Conservation (phyloP, 2,888 invertebrate genomes). For the Caenorhabditis macrosperma region DNA sequence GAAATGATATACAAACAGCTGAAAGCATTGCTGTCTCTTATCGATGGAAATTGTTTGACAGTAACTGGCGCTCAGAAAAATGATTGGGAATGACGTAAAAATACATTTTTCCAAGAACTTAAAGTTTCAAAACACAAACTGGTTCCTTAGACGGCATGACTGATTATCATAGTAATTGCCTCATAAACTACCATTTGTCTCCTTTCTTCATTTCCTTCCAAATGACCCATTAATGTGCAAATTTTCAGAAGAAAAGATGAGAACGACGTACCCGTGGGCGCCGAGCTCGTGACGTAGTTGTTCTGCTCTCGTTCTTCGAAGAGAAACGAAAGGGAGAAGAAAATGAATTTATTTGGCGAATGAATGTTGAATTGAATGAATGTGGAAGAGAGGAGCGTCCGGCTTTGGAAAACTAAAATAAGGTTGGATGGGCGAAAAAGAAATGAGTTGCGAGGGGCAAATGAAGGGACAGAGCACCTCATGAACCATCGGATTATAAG, state of each 20-base stretch:
- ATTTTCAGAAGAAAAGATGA: background rate
- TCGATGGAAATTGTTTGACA: too few relatives aligned
- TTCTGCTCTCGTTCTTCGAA: slow-evolving; percentile 10
- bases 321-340: slow-evolving; percentile 1
- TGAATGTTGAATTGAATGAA: slow-evolving; percentile 36
- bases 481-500: background rate
- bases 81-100: too few relatives aligned
- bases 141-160: too few relatives aligned
- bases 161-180: too few relatives aligned
- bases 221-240: background rate
- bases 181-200: too few relatives aligned
- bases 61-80: too few relatives aligned
- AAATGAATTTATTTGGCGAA: slow-evolving; percentile 42
- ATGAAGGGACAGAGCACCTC: background rate
- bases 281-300: slow-evolving; percentile 20
- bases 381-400: background rate
- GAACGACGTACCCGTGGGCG: too few relatives aligned
- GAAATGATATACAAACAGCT: too few relatives aligned
- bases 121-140: too few relatives aligned
- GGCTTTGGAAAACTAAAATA: background rate
- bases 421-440: background rate
- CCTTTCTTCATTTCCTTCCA: background rate
- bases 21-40: too few relatives aligned
- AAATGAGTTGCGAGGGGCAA: background rate
- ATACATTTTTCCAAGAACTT: too few relatives aligned